Percentiles rank a stretch among this genome's conserved stretches.
Evolutionary conservation across 1,140 invertebrate genomes (phyloP).

Genomic region (Hylaeus anthracinus): DNA sequence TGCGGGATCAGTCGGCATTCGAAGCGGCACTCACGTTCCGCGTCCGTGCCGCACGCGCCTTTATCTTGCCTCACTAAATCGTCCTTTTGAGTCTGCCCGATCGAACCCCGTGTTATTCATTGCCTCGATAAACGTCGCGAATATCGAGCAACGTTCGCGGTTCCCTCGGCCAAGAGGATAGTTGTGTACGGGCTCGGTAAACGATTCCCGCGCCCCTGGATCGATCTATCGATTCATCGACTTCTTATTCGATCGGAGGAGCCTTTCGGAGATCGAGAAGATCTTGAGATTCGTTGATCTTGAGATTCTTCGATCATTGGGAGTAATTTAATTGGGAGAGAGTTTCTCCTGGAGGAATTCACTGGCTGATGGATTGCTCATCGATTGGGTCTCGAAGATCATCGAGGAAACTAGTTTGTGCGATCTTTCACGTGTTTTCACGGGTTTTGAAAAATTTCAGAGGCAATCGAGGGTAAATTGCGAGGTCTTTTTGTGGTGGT

Average conservation of each 20-base stretch:
- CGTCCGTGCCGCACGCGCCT: constrained; percentile 58
- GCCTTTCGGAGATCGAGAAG: too few relatives aligned
- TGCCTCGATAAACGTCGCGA: constrained; percentile 34
- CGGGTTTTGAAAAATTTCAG: not conserved
- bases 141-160: constrained; percentile 28
- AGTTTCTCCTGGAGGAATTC: too few relatives aligned
- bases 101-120: constrained; percentile 35
- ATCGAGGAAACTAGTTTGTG: not conserved
- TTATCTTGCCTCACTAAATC: constrained; percentile 54
- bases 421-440: not conserved
- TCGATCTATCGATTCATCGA: not conserved
- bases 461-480: not conserved
- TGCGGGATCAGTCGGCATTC: constrained; percentile 55
- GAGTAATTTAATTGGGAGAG: too few relatives aligned
- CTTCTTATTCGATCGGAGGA: too few relatives aligned
- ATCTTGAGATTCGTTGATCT: too few relatives aligned
- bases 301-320: too few relatives aligned
- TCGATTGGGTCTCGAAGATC: not conserved
- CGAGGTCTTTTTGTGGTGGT: constrained; percentile 32
- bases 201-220: not conserved
- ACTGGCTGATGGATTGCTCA: constrained; percentile 16
- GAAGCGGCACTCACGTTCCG: constrained; percentile 64
- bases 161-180: not conserved
- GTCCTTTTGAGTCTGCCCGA: constrained; percentile 30
- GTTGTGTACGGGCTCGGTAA: not conserved